Conservation (phyloP, 2,113 vertebrate genomes). For the Neotragus moschatus region DNA sequence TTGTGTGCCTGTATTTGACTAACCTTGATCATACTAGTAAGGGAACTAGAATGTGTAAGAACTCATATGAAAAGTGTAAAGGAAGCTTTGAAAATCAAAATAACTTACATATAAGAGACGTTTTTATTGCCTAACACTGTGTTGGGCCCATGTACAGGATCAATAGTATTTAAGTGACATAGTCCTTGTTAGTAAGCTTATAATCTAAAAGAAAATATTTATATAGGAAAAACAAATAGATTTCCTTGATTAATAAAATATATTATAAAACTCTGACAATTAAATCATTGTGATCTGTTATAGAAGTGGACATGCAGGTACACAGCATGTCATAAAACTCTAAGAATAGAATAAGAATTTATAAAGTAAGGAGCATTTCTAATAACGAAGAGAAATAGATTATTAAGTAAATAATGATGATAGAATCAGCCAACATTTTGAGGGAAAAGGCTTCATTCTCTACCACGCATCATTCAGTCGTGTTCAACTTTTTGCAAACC, state of each 20-base stretch:
- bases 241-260: constrained; percentile 20
- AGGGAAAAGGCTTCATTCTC: neutral
- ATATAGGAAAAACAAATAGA: neutral
- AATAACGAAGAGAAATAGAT: neutral
- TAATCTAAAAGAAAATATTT: neutral
- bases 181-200: neutral
- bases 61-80: neutral
- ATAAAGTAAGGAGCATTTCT: neutral
- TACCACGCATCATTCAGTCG: rapidly evolving
- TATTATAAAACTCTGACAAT: constrained; percentile 14
- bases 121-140: neutral
- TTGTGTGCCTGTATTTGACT: neutral
- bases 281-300: neutral
- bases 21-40: neutral
- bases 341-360: constrained; percentile 12
- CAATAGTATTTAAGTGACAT: neutral
- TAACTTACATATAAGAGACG: neutral
- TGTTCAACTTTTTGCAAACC: neutral
- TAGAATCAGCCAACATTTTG: neutral
- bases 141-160: neutral
- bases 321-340: neutral
- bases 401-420: neutral
- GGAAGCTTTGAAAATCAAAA: constrained; percentile 21
- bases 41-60: neutral
- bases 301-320: neutral